Conservation (phyloP, 1,140 invertebrate species). For the Acromyrmex echinatior region DNA sequence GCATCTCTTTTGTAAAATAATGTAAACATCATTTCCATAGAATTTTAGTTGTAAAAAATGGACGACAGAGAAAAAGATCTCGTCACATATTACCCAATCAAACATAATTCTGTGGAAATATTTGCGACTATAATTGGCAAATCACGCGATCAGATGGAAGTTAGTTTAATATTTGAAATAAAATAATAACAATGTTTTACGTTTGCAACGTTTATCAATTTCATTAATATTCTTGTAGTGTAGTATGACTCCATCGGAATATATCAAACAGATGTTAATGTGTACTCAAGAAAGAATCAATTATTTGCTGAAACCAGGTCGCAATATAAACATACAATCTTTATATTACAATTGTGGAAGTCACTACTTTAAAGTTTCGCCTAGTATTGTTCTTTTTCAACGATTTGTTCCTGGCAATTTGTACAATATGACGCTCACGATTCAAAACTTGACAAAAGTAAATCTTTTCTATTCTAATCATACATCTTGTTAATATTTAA, state of each 20-base stretch:
- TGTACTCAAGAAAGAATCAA: constrained; percentile 74
- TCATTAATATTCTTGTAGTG: constrained; percentile 52
- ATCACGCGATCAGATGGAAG: constrained; percentile 17
- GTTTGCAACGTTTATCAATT: constrained; percentile 1
- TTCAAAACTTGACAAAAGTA: constrained; percentile 81
- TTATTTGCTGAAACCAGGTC: constrained; percentile 59
- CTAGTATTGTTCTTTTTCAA: constrained; percentile 84
- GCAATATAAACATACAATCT: constrained; percentile 10
- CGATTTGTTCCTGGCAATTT: constrained; percentile 80
- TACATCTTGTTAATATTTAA: not conserved
- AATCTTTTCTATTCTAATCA: not conserved
- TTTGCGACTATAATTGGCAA: not conserved
- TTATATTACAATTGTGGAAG: not conserved
- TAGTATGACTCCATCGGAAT: constrained; percentile 75
- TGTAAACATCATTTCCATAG: not conserved
- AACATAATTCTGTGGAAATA: constrained; percentile 16
- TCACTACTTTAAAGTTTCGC: constrained; percentile 77
- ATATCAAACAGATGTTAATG: constrained; percentile 74
- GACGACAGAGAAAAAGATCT: not conserved
- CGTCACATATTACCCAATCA: not conserved
- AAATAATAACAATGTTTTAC: not conserved
- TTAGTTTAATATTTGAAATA: constrained; percentile 19
- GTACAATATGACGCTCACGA: constrained; percentile 77
- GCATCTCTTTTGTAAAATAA: not conserved
- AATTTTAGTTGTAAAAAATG: constrained; percentile 46